phyloP scores from a whole-genome alignment of 2,113 vertebrate species.

The Hydrochoerus hydrochaeris region DNA sequence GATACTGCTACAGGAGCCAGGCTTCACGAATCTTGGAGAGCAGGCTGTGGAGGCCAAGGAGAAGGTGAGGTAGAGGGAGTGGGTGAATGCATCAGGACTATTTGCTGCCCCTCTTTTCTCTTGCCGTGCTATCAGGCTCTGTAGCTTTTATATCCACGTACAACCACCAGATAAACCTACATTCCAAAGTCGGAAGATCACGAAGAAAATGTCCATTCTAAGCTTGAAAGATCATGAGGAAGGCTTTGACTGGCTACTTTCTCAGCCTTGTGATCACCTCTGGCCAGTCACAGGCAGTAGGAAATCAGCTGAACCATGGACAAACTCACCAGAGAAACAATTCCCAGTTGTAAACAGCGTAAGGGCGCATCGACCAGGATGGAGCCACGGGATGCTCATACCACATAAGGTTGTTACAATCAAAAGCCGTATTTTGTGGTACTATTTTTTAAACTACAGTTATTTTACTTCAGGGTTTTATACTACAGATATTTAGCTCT shows the following conservation, averaged over 20 bases:
- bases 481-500: background rate
- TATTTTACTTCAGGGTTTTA: background rate
- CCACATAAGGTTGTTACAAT: background rate
- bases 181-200: background rate
- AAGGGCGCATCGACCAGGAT: background rate
- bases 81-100: too few species aligned
- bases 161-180: background rate
- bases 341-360: background rate
- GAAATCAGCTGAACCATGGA: background rate
- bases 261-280: background rate
- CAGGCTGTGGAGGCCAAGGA: background rate
- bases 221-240: background rate
- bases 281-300: background rate
- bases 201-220: background rate
- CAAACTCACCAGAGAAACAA: background rate
- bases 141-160: background rate
- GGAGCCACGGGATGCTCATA: accelerated
- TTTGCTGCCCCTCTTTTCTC: background rate
- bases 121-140: background rate
- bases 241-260: background rate
- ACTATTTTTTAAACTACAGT: background rate
- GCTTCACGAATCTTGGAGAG: background rate
- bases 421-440: background rate
- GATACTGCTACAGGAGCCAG: background rate
- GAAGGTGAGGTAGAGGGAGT: background rate